A percentile compares a stretch with the other conserved stretches of the same genome.
Evolutionary conservation across 2,797 vertebrate species (phyloP).

Genomic region (Anas georgica): DNA sequence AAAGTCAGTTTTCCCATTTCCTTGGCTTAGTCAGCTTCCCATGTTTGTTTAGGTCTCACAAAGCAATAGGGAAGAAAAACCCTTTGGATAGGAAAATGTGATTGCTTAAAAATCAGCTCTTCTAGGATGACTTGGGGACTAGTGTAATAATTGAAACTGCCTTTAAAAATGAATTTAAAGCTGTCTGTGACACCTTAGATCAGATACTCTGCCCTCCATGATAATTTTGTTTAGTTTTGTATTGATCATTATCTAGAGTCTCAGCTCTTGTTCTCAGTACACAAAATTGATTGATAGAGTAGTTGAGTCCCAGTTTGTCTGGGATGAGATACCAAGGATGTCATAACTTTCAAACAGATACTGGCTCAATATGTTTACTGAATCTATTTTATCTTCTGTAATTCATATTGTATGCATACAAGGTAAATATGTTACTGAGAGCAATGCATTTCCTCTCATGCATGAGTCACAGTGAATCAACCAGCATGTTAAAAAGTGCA

Average conservation of each 20-base stretch:
- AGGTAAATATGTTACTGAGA: not conserved
- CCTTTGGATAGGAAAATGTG: not conserved
- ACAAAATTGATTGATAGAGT: not conserved
- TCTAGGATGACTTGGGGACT: constrained; percentile 6
- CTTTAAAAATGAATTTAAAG: not conserved
- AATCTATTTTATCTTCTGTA: not conserved
- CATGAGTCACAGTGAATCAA: constrained; percentile 27
- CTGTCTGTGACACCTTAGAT: not conserved
- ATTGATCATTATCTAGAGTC: not conserved
- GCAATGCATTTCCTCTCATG: not conserved
- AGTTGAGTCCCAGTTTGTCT: not conserved
- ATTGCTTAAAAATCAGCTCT: not conserved
- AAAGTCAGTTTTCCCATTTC: constrained; percentile 52
- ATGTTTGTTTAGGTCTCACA: constrained; percentile 42
- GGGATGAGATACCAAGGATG: not conserved
- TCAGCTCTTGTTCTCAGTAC: not conserved
- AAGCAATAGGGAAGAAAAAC: not conserved
- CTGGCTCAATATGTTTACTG: not conserved
- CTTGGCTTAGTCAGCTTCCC: constrained; percentile 65
- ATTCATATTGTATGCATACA: not conserved
- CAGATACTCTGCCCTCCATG: not conserved
- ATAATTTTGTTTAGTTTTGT: not conserved
- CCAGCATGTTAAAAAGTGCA: not conserved
- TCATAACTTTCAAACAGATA: not conserved
- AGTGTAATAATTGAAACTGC: not conserved